phyloP scores from a whole-genome alignment of 2,888 invertebrate species.

The Pyrocoelia pectoralis region DNA sequence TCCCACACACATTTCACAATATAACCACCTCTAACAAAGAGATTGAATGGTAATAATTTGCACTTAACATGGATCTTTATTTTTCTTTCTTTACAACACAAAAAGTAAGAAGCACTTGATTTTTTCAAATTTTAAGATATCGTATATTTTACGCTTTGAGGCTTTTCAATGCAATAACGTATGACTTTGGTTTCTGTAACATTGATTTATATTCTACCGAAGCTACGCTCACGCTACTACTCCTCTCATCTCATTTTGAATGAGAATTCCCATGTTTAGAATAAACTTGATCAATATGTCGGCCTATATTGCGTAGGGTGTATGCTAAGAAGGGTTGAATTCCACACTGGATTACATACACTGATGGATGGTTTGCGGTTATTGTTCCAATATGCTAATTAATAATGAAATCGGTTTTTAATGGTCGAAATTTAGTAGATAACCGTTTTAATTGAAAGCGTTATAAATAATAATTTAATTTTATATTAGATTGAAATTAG shows the following conservation, averaged over 20 bases:
- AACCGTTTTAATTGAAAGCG: no score
- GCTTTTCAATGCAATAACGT: constrained; percentile 8
- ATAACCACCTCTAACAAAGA: not conserved
- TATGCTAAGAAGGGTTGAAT: constrained; percentile 26
- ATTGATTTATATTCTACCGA: constrained; percentile 34
- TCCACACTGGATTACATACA: not conserved
- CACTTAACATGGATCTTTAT: no score
- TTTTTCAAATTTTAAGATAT: not conserved
- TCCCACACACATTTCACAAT: not conserved
- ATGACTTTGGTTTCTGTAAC: constrained; percentile 12
- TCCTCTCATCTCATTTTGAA: constrained; percentile 32
- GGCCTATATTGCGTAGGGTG: constrained; percentile 27
- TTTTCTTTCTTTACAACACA: not conserved
- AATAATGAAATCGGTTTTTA: not conserved
- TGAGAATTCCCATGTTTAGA: constrained; percentile 32
- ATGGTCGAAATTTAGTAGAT: no score
- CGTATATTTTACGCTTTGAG: constrained; percentile 3
- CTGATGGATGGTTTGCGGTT: not conserved
- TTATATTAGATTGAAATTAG: no score
- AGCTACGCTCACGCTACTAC: constrained; percentile 24
- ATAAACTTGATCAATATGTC: constrained; percentile 31
- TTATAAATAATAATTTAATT: no score
- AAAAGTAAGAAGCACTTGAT: not conserved
- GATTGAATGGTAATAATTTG: not conserved
- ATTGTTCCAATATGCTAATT: not conserved